Conservation (phyloP, 2,797 vertebrate genomes). For the Todus mexicanus region DNA sequence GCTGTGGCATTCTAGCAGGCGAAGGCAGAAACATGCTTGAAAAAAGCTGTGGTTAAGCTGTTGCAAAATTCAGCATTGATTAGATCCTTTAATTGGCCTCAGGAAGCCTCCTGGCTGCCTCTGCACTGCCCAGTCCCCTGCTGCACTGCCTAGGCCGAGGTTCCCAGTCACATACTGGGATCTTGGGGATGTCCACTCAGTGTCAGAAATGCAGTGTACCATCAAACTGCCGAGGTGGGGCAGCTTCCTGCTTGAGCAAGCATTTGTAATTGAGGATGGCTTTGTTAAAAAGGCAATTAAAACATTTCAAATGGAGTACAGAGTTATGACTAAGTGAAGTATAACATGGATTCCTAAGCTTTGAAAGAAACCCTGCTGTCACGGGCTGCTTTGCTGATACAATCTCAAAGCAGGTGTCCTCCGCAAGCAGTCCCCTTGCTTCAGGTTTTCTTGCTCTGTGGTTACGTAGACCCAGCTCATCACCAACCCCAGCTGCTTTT, state of each 20-base stretch:
- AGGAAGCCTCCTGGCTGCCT: not conserved
- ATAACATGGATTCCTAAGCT: not conserved
- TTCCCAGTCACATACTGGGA: not conserved
- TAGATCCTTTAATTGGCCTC: not conserved
- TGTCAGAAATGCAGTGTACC: not conserved
- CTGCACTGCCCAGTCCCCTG: not conserved
- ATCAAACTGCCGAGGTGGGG: not conserved
- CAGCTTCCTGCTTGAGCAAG: not conserved
- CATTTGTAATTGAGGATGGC: not conserved
- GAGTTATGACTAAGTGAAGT: not conserved
- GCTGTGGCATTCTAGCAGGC: not conserved
- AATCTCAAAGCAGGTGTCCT: not conserved
- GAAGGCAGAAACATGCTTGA: not conserved
- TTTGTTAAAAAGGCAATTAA: constrained; percentile 16
- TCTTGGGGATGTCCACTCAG: not conserved
- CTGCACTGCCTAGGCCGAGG: not conserved
- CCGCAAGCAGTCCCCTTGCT: not conserved
- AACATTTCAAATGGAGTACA: not conserved
- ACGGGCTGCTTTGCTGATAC: rapidly evolving
- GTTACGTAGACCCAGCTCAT: not conserved
- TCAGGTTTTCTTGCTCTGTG: not conserved
- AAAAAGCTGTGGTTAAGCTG: not conserved
- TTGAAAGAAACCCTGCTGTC: not conserved
- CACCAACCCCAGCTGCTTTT: not conserved
- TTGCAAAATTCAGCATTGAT: not conserved